Conservation (phyloP, 2,888 invertebrate species). For the Agriopis aurantiaria region DNA sequence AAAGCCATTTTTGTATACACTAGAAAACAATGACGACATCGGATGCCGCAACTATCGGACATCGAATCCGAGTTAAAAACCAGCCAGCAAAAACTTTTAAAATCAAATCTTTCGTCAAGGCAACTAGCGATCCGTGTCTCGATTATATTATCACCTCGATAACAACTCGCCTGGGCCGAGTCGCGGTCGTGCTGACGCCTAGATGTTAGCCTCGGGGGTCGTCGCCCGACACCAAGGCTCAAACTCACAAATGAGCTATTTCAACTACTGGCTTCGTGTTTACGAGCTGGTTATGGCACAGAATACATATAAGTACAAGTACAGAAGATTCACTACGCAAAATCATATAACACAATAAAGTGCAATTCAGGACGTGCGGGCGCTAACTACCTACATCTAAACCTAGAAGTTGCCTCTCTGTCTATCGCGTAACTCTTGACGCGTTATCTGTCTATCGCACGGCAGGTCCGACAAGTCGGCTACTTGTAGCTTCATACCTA, state of each 20-base stretch:
- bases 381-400: too few relatives aligned
- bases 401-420: too few relatives aligned
- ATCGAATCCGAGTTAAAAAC: slow-evolving; percentile 20
- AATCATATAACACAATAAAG: too few relatives aligned
- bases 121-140: slow-evolving; percentile 33
- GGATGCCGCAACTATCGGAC: slow-evolving; percentile 9
- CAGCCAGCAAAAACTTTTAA: slow-evolving; percentile 30
- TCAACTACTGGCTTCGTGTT: slow-evolving; percentile 42
- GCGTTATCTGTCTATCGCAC: too few relatives aligned
- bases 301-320: too few relatives aligned
- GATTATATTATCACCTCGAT: slow-evolving; percentile 40
- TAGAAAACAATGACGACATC: slow-evolving; percentile 13
- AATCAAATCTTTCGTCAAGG: slow-evolving; percentile 34
- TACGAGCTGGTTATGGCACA: slow-evolving; percentile 5
- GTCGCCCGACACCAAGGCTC: slow-evolving; percentile 59
- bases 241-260: slow-evolving; percentile 49
- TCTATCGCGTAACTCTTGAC: too few relatives aligned
- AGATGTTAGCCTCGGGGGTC: slow-evolving; percentile 51
- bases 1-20: not conserved
- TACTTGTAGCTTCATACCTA: too few relatives aligned
- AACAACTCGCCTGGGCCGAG: slow-evolving; percentile 22
- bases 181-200: slow-evolving; percentile 49
- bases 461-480: too few relatives aligned
- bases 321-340: too few relatives aligned
- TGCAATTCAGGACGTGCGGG: too few relatives aligned